These are phyloP conservation scores for Rhorus exstirpatorius DNA, from an alignment of 2,888 invertebrate species.

Conservation along the genomic window DNA sequence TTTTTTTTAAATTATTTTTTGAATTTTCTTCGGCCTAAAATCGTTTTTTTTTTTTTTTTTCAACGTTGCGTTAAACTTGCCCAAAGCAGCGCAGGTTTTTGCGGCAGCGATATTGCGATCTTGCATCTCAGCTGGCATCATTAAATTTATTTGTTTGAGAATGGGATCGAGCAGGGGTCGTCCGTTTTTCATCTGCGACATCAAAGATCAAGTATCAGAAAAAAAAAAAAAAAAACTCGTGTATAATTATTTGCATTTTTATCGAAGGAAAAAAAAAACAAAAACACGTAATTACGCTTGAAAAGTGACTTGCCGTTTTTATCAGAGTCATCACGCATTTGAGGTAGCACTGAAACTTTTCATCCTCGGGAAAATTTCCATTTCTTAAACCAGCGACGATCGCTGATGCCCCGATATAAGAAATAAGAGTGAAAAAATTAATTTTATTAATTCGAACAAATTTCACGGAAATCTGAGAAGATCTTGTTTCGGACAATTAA, in stretches of 20 bases:
- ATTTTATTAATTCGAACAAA: neutral
- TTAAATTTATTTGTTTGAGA: slow-evolving; percentile 85
- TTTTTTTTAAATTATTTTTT: neutral
- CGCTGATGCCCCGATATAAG: slow-evolving; percentile 60
- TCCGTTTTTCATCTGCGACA: slow-evolving; percentile 80
- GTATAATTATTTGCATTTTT: neutral
- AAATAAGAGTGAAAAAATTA: too few species aligned
- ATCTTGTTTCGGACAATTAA: too few species aligned
- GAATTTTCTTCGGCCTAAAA: neutral
- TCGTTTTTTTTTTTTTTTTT: slow-evolving; percentile 9
- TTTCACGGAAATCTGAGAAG: too few species aligned
- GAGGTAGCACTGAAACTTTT: slow-evolving; percentile 86
- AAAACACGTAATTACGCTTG: neutral
- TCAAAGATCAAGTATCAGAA: slow-evolving; percentile 8
- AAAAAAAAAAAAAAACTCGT: slow-evolving; percentile 23
- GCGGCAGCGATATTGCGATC: slow-evolving; percentile 62
- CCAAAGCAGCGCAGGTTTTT: slow-evolving; percentile 60
- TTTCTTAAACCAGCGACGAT: slow-evolving; percentile 67
- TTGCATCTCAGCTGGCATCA: slow-evolving; percentile 71
- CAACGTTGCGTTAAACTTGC: slow-evolving; percentile 60
- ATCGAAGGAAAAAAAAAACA: neutral
- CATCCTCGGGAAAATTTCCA: slow-evolving; percentile 77
- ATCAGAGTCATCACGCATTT: slow-evolving; percentile 87
- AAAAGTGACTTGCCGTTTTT: slow-evolving; percentile 86
- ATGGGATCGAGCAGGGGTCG: slow-evolving; percentile 87